A percentile compares a stretch with the other conserved stretches of the same genome.
Conservation (phyloP, 2,888 invertebrate genomes). For the Limnephilus lunatus region DNA sequence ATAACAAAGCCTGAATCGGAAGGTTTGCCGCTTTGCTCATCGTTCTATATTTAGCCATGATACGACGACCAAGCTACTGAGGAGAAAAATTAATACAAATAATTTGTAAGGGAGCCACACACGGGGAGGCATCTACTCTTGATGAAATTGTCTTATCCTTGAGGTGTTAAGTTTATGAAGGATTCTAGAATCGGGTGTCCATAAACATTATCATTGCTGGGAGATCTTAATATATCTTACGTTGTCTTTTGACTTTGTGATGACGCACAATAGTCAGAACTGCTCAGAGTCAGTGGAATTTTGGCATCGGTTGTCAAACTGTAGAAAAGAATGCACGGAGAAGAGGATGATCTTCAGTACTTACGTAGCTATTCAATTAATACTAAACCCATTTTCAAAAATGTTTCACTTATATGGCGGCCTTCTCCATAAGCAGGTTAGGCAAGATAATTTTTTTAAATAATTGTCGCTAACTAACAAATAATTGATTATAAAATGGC, state of each 20-base stretch:
- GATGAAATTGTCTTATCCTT: neutral
- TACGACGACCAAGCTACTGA: constrained; percentile 40
- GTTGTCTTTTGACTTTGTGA: no score
- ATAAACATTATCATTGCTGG: no score
- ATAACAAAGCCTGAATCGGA: constrained; percentile 29
- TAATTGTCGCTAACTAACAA: no score
- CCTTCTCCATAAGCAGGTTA: no score
- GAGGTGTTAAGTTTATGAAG: neutral
- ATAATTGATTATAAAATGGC: no score
- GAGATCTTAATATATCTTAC: no score
- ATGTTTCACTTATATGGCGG: neutral
- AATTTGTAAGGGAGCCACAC: neutral
- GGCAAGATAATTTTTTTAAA: no score
- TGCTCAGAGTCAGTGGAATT: neutral
- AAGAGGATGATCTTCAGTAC: neutral
- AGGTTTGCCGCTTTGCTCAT: constrained; percentile 53
- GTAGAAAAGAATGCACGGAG: neutral
- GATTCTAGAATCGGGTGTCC: neutral
- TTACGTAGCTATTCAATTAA: neutral
- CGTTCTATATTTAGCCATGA: constrained; percentile 65
- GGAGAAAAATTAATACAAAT: neutral
- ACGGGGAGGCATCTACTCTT: neutral
- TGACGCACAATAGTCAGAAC: neutral
- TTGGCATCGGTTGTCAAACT: neutral
- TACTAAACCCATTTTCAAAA: neutral